Conservation (phyloP, 2,797 vertebrate genomes). For the Lacerta viridis region DNA sequence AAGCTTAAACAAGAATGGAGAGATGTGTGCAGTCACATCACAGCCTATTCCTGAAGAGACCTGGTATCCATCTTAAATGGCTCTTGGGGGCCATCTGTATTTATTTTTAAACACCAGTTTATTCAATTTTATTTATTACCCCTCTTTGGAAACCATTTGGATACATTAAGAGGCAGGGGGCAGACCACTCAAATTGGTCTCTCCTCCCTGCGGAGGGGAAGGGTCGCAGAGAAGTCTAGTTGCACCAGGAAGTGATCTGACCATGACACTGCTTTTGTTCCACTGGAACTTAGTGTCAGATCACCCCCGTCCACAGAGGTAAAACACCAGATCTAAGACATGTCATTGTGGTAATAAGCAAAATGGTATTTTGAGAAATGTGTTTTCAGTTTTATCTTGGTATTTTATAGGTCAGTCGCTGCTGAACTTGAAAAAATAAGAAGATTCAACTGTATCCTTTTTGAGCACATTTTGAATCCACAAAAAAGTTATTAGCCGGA, state of each 20-base stretch:
- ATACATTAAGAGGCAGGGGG: too few species aligned
- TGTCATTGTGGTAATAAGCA: neutral
- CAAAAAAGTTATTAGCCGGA: neutral
- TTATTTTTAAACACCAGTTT: too few species aligned
- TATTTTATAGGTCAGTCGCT: constrained; percentile 75
- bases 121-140: too few species aligned
- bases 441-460: constrained; percentile 86
- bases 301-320: too few species aligned
- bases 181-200: too few species aligned
- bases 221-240: too few species aligned
- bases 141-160: too few species aligned
- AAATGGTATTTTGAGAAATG: constrained; percentile 10
- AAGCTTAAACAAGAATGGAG: constrained; percentile 65
- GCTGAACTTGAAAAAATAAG: constrained; percentile 83
- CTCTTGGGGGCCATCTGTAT: neutral
- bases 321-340: too few species aligned
- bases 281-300: too few species aligned
- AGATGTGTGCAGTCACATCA: constrained; percentile 26
- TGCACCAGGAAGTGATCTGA: too few species aligned
- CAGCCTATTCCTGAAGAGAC: constrained; percentile 65
- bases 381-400: constrained; percentile 29
- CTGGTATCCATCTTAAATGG: constrained; percentile 72
- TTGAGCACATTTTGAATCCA: neutral
- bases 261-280: too few species aligned
- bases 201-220: too few species aligned